Percentiles rank a stretch among this genome's conserved stretches.
phyloP scores from a whole-genome alignment of 2,888 invertebrate species.

The Hyles lineata region DNA sequence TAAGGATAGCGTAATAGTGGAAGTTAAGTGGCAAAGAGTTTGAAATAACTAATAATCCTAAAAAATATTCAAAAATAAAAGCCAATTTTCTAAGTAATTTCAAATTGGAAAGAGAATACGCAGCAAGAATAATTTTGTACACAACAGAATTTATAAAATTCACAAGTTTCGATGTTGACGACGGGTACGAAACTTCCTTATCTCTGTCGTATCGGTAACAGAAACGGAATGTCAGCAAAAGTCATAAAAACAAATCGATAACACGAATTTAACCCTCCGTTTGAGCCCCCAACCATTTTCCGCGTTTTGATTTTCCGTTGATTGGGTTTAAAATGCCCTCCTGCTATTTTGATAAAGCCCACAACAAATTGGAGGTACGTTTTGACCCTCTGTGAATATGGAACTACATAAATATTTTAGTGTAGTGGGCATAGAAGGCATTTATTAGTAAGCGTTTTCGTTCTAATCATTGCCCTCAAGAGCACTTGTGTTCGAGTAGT shows the following conservation, averaged over 20 bases:
- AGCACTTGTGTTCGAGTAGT: background rate
- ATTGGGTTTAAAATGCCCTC: conserved; percentile 82
- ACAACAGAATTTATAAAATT: conserved; percentile 8
- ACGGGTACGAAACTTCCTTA: conserved; percentile 30
- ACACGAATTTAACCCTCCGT: conserved; percentile 81
- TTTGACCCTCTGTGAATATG: conserved; percentile 62
- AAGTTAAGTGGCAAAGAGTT: too few relatives aligned
- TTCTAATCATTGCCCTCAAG: conserved; percentile 9
- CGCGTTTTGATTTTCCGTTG: conserved; percentile 83
- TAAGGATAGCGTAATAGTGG: too few relatives aligned
- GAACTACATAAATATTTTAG: conserved; percentile 48
- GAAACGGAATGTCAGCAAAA: conserved; percentile 74
- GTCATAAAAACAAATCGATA: conserved; percentile 82
- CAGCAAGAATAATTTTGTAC: too few relatives aligned
- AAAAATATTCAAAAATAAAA: too few relatives aligned
- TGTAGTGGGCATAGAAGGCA: conserved; percentile 44
- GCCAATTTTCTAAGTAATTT: too few relatives aligned
- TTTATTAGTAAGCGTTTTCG: conserved; percentile 40
- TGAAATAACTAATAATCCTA: too few relatives aligned
- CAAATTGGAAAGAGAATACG: too few relatives aligned
- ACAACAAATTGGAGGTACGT: conserved; percentile 66
- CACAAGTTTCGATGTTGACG: background rate
- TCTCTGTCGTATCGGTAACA: conserved; percentile 48
- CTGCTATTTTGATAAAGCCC: conserved; percentile 74
- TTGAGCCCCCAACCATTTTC: conserved; percentile 78